Evolutionary conservation across 92 coral and sea anemone genomes (phyloP).

Genomic region (Muricea muricata): DNA sequence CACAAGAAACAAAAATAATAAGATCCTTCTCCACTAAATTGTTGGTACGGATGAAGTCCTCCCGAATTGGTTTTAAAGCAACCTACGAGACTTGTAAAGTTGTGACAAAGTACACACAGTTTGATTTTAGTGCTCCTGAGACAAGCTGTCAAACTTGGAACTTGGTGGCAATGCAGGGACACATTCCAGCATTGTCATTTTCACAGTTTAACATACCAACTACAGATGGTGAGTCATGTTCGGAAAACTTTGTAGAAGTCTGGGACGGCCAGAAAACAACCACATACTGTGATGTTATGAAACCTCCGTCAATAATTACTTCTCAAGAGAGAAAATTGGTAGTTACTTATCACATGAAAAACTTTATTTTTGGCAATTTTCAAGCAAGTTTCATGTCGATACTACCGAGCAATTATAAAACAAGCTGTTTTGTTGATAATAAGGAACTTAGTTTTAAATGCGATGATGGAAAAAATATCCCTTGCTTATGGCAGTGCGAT

Average conservation of each 20-base stretch:
- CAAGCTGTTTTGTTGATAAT: conserved; percentile 23
- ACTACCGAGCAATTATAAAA: conserved; percentile 26
- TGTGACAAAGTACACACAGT: not conserved
- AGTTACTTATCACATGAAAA: conserved; percentile 11
- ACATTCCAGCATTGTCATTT: conserved; percentile 25
- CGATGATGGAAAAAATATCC: not conserved
- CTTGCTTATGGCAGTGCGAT: conserved; percentile 29
- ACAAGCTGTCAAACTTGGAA: conserved; percentile 2
- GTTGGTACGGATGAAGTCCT: conserved; percentile 14
- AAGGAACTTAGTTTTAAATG: conserved; percentile 20
- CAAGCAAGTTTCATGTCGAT: conserved; percentile 19
- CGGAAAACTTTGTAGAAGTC: conserved; percentile 34
- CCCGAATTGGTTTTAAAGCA: not conserved
- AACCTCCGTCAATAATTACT: not conserved
- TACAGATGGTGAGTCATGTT: not conserved
- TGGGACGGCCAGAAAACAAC: conserved; percentile 20
- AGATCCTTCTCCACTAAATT: not conserved
- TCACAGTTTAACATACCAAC: not conserved
- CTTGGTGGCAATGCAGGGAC: conserved; percentile 1
- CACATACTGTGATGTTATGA: not conserved
- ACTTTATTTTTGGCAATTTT: not conserved
- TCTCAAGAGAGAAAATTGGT: conserved; percentile 1
- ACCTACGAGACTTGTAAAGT: not conserved
- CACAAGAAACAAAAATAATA: too few relatives aligned
- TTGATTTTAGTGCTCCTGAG: not conserved